Evolutionary conservation across 2,888 invertebrate genomes (phyloP).

Genomic region (Yponomeuta plumbellus): DNA sequence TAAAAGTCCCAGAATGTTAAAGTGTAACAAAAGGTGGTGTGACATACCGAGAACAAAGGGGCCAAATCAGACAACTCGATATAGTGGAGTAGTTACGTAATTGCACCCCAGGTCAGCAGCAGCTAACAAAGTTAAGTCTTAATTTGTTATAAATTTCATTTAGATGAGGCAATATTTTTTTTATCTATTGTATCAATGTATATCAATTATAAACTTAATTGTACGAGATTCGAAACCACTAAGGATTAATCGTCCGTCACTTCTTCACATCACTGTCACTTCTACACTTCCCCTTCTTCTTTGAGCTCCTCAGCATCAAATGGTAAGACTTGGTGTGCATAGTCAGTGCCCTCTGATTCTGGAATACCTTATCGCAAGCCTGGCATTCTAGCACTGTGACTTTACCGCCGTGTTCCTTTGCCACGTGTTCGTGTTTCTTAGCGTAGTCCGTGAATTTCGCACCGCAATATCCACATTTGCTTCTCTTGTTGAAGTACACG

Average conservation of each 20-base stretch:
- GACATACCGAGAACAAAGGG: no score
- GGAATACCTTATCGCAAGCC: slow-evolving; percentile 64
- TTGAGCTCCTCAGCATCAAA: slow-evolving; percentile 24
- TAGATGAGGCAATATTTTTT: no score
- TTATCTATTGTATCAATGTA: no score
- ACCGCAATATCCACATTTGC: slow-evolving; percentile 47
- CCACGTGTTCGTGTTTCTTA: slow-evolving; percentile 54
- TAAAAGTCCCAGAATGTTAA: no score
- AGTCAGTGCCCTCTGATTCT: slow-evolving; percentile 63
- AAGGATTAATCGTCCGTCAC: neutral
- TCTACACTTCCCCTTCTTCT: neutral
- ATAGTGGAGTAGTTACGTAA: no score
- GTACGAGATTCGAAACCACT: neutral
- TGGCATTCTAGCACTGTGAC: slow-evolving; percentile 55
- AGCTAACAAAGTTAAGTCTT: no score
- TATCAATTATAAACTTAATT: no score
- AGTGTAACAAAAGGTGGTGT: no score
- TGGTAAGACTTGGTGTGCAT: slow-evolving; percentile 53
- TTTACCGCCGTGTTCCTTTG: slow-evolving; percentile 50
- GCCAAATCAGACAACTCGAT: no score
- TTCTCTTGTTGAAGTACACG: slow-evolving; percentile 34
- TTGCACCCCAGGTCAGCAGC: no score
- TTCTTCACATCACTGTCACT: neutral
- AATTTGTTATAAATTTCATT: no score
- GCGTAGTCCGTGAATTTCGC: slow-evolving; percentile 57